Evolutionary conservation across 2,888 invertebrate genomes (phyloP).

Genomic region (Ditylenchus weischeri): DNA sequence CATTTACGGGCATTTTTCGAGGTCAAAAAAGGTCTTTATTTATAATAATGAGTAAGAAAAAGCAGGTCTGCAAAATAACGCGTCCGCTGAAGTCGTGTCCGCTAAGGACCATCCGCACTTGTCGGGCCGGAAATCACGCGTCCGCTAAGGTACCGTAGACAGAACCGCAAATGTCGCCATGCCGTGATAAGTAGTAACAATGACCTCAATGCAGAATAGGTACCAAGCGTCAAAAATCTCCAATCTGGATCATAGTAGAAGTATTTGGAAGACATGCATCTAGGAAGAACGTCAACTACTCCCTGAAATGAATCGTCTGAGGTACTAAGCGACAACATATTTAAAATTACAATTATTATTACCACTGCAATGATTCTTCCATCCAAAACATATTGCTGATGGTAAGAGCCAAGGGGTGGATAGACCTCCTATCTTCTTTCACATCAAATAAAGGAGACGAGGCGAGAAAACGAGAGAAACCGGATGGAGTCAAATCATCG

Average conservation of each 20-base stretch:
- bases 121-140: too few relatives aligned
- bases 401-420: slow-evolving; percentile 76
- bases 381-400: slow-evolving; percentile 93
- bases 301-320: slow-evolving; percentile 67
- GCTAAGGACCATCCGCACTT: too few relatives aligned
- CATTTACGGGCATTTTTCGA: too few relatives aligned
- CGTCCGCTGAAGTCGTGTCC: too few relatives aligned
- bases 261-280: slow-evolving; percentile 91
- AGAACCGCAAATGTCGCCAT: too few relatives aligned
- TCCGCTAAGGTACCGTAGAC: too few relatives aligned
- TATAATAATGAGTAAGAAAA: too few relatives aligned
- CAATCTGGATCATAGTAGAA: slow-evolving; percentile 96
- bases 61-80: too few relatives aligned
- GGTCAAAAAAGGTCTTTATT: too few relatives aligned
- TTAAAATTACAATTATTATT: too few relatives aligned
- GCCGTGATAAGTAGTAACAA: too few relatives aligned
- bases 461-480: slow-evolving; percentile 22
- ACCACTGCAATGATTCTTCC: slow-evolving; percentile 76
- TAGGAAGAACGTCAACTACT: slow-evolving; percentile 89
- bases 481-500: slow-evolving; percentile 28
- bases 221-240: slow-evolving; percentile 80
- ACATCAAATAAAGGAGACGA: slow-evolving; percentile 3
- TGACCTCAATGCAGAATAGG: slow-evolving; percentile 85
- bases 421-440: slow-evolving; percentile 9
- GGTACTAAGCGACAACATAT: background rate